Percentiles rank a stretch among this genome's conserved stretches.
These are phyloP conservation scores for Montipora foliosa DNA, from an alignment of 64 coral and sea anemone genomes.

Conservation along the genomic window DNA sequence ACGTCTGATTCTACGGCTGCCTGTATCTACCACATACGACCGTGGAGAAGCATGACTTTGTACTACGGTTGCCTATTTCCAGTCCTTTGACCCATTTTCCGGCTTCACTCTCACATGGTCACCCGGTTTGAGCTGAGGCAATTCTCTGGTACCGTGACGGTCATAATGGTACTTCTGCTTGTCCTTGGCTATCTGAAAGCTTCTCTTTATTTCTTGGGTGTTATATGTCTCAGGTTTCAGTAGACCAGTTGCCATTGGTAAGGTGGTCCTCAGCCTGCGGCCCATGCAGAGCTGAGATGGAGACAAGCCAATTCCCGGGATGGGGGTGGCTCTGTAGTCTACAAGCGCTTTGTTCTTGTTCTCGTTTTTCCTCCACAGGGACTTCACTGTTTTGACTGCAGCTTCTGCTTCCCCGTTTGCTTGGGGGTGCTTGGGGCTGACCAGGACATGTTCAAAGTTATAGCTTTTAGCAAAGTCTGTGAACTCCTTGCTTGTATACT, in stretches of 20 bases:
- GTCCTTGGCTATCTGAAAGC: constrained; percentile 43
- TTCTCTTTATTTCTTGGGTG: constrained; percentile 23
- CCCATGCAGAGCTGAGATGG: constrained; percentile 61
- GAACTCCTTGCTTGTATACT: constrained; percentile 31
- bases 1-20: constrained; percentile 26
- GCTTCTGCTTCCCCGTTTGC: constrained; percentile 49
- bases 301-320: constrained; percentile 31
- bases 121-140: constrained; percentile 43
- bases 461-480: constrained; percentile 30
- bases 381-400: constrained; percentile 20
- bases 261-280: constrained; percentile 54
- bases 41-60: neutral
- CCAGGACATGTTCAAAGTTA: constrained; percentile 57
- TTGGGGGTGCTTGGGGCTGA: neutral
- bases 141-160: constrained; percentile 41
- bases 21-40: constrained; percentile 20
- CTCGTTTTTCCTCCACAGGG: constrained; percentile 12
- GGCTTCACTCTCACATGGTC: constrained; percentile 56
- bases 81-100: constrained; percentile 19
- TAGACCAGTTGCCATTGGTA: constrained; percentile 38
- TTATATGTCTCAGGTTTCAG: constrained; percentile 50
- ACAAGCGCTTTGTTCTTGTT: constrained; percentile 11
- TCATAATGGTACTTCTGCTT: constrained; percentile 64
- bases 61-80: constrained; percentile 34
- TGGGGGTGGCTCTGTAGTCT: constrained; percentile 32